Evolutionary conservation across 2,113 vertebrate genomes (phyloP).

Genomic region (Parus major): DNA sequence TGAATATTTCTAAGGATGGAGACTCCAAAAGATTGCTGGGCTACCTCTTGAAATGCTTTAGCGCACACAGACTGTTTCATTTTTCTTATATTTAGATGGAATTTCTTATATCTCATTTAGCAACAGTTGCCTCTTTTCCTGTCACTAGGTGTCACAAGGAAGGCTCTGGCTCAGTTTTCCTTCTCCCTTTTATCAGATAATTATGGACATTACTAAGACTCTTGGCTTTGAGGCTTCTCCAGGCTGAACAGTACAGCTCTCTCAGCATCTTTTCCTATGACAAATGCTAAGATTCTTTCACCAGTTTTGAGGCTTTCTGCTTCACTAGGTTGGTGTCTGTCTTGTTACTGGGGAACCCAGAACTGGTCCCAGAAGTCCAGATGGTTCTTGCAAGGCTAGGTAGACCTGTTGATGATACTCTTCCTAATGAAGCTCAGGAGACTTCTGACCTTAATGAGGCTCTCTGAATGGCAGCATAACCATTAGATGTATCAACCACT

Average conservation of each 20-base stretch:
- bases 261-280: background rate
- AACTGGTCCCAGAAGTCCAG: background rate
- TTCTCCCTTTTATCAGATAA: background rate
- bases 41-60: background rate
- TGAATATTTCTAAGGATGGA: background rate
- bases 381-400: background rate
- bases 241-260: background rate
- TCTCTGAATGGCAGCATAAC: background rate
- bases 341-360: background rate
- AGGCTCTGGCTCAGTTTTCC: background rate
- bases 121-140: background rate
- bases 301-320: background rate
- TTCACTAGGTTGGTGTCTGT: background rate
- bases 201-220: background rate
- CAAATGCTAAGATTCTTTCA: background rate
- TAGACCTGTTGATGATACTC: background rate
- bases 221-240: accelerated
- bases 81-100: background rate
- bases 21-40: background rate
- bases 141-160: background rate
- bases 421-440: background rate
- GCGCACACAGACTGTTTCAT: background rate
- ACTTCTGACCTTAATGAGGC: background rate
- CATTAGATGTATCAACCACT: background rate
- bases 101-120: background rate